Percentiles rank a stretch among this genome's conserved stretches.
Conservation (phyloP, 1,140 invertebrate species). For the Phymastichus coffea region DNA sequence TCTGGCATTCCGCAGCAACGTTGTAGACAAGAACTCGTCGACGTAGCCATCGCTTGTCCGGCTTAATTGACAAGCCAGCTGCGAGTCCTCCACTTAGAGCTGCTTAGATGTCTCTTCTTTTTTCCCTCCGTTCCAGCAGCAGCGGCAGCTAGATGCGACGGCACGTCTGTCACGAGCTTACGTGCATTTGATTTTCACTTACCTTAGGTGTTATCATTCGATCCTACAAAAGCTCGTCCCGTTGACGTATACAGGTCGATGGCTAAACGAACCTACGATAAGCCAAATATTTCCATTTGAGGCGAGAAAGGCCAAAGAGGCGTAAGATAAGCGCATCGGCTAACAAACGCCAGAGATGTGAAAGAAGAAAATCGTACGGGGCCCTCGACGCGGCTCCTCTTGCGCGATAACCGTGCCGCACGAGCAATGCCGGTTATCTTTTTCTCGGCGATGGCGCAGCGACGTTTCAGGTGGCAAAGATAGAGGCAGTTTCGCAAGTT, state of each 20-base stretch:
- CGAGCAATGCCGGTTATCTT: slow-evolving; percentile 23
- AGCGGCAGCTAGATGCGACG: not conserved
- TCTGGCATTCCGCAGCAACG: not conserved
- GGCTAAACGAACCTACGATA: no score
- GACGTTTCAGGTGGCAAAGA: slow-evolving; percentile 22
- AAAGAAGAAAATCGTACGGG: slow-evolving; percentile 1
- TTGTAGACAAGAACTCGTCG: not conserved
- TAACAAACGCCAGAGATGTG: no score
- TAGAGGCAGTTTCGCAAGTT: slow-evolving; percentile 22
- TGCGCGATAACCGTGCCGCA: slow-evolving; percentile 28
- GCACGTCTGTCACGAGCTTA: no score
- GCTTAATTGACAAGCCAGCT: not conserved
- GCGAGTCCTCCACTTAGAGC: not conserved
- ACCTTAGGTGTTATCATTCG: no score
- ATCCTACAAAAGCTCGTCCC: no score
- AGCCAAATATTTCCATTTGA: no score
- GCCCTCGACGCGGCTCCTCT: slow-evolving; percentile 6
- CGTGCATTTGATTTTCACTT: no score
- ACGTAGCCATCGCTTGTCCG: not conserved
- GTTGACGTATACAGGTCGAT: no score
- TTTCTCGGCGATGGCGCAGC: slow-evolving; percentile 4
- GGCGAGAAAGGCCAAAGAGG: no score
- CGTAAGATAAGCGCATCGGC: no score
- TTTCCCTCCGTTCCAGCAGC: not conserved
- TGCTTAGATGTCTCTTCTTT: not conserved